Percentiles rank a stretch among this genome's conserved stretches.
Conservation (phyloP, 1,140 invertebrate species). For the Cephus cinctus region DNA sequence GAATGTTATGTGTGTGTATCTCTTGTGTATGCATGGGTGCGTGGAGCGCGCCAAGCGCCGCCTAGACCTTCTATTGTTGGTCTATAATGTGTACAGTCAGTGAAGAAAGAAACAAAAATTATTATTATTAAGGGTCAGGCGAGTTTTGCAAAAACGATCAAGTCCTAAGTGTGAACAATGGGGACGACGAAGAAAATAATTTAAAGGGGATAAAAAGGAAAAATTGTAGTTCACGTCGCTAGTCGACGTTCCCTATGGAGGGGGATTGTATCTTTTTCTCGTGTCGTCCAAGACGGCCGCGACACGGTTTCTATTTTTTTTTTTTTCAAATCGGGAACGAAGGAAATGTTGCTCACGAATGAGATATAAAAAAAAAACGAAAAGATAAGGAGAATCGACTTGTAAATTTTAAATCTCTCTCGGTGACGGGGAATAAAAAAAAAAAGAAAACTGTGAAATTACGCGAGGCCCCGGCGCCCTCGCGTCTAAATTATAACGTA, state of each 20-base stretch:
- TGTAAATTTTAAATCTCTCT: constrained; percentile 46
- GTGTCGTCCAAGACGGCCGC: constrained; percentile 22
- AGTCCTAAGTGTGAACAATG: too few species aligned
- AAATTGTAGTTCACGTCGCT: constrained; percentile 17
- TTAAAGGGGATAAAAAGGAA: not conserved
- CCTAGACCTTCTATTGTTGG: constrained; percentile 56
- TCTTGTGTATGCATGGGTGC: constrained; percentile 43
- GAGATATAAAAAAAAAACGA: constrained; percentile 21
- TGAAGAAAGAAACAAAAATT: too few species aligned
- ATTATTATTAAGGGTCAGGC: constrained; percentile 57
- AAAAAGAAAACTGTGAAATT: constrained; percentile 1
- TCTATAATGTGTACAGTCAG: constrained; percentile 58
- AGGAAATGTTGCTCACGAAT: constrained; percentile 39
- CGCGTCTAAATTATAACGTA: constrained; percentile 46
- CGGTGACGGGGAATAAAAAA: constrained; percentile 17
- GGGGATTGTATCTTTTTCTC: constrained; percentile 15
- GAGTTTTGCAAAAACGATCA: constrained; percentile 39
- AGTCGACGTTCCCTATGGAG: constrained; percentile 18
- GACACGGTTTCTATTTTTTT: constrained; percentile 19
- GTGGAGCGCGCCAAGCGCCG: constrained; percentile 42
- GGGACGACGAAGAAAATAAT: constrained; percentile 7
- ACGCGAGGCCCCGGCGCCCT: constrained; percentile 32
- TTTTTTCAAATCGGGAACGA: constrained; percentile 16
- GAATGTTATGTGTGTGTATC: constrained; percentile 34
- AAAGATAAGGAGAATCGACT: constrained; percentile 38